Percentiles rank a stretch among this genome's conserved stretches.
Evolutionary conservation across 1,140 invertebrate genomes (phyloP).

Genomic region (Caenorhabditis briggsae): DNA sequence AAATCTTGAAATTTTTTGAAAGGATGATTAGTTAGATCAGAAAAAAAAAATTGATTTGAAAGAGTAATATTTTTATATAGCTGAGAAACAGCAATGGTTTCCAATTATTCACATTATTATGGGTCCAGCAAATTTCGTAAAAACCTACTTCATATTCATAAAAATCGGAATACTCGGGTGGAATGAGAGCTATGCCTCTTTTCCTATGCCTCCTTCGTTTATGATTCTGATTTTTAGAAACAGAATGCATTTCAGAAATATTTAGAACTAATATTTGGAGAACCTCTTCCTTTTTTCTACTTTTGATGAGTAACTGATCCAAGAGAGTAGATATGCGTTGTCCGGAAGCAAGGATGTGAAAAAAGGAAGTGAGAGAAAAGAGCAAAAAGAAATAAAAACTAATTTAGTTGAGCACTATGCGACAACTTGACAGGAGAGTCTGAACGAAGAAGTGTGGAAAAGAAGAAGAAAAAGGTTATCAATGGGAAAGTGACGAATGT

Average conservation of each 20-base stretch:
- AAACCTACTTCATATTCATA: conserved; percentile 31
- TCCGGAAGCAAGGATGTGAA: conserved; percentile 17
- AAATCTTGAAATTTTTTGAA: no score
- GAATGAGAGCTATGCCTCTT: background rate
- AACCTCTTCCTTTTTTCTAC: no score
- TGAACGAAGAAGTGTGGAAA: conserved; percentile 10
- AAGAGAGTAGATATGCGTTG: background rate
- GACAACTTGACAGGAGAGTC: conserved; percentile 40
- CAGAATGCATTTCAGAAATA: background rate
- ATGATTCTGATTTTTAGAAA: background rate
- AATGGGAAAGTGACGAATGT: conserved; percentile 38
- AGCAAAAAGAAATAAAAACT: conserved; percentile 19
- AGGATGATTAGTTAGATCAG: no score
- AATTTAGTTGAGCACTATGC: conserved; percentile 6
- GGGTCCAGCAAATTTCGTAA: no score
- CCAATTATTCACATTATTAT: background rate
- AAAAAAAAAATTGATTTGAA: no score
- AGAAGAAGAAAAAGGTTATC: background rate
- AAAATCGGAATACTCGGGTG: background rate
- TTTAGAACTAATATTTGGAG: background rate
- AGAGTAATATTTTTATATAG: background rate
- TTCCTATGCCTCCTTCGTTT: background rate
- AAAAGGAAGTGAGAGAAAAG: background rate
- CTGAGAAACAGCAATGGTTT: background rate
- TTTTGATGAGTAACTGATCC: background rate